These are phyloP conservation scores for Mystacides longicornis DNA, from an alignment of 2,888 invertebrate genomes.

Conservation along the genomic window DNA sequence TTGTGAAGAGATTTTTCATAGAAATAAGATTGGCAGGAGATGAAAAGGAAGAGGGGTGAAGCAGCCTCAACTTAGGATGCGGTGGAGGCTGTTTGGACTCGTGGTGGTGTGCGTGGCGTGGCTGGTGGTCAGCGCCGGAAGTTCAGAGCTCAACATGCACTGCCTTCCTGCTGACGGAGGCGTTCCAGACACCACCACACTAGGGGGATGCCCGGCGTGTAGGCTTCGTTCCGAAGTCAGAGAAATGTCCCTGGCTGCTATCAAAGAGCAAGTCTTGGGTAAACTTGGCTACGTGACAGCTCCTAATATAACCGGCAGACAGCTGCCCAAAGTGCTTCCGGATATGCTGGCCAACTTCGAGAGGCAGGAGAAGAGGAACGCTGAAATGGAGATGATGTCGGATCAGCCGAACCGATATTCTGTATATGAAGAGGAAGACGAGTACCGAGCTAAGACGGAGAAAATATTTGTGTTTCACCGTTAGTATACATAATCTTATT, in stretches of 20 bases:
- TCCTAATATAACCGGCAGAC: slow-evolving; percentile 56
- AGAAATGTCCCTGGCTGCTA: slow-evolving; percentile 53
- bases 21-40: not conserved
- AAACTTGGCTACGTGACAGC: slow-evolving; percentile 55
- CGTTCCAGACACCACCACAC: slow-evolving; percentile 38
- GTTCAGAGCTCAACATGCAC: not conserved
- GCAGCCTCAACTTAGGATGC: slow-evolving; percentile 31
- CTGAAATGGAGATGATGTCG: slow-evolving; percentile 33
- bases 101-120: slow-evolving; percentile 28
- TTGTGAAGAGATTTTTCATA: not conserved
- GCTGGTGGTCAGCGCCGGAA: slow-evolving; percentile 23
- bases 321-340: slow-evolving; percentile 51
- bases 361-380: slow-evolving; percentile 29
- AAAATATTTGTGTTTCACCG: slow-evolving; percentile 63
- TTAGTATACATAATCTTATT: slow-evolving; percentile 37
- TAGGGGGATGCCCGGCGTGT: slow-evolving; percentile 51
- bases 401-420: slow-evolving; percentile 46
- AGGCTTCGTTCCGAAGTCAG: slow-evolving; percentile 51
- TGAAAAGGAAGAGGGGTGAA: slow-evolving; percentile 2
- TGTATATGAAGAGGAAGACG: slow-evolving; percentile 54
- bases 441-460: slow-evolving; percentile 60
- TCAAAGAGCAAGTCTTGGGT: slow-evolving; percentile 56
- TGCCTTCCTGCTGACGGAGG: slow-evolving; percentile 31
- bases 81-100: slow-evolving; percentile 20
- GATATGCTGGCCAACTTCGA: slow-evolving; percentile 35